Conservation (phyloP, 1,140 invertebrate genomes). For the Bursaphelenchus mucronatus region DNA sequence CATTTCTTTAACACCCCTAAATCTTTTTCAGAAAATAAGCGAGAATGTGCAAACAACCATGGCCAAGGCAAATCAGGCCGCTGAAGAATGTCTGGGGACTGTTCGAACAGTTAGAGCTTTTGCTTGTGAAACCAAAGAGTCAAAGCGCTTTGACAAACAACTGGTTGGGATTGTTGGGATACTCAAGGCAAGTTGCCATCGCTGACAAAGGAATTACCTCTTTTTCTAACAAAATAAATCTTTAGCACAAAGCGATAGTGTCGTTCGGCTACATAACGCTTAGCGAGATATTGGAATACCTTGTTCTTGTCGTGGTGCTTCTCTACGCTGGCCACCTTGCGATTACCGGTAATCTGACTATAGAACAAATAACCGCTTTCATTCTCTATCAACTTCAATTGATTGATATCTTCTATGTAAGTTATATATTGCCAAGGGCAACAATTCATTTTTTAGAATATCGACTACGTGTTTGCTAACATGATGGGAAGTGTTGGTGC, state of each 20-base stretch:
- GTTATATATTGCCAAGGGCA: neutral
- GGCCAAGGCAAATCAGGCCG: slow-evolving; percentile 61
- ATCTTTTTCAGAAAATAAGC: slow-evolving; percentile 42
- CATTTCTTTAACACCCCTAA: slow-evolving; percentile 15
- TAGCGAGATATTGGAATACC: slow-evolving; percentile 47
- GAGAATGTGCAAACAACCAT: slow-evolving; percentile 56
- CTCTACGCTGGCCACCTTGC: slow-evolving; percentile 60
- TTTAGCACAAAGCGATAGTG: slow-evolving; percentile 39
- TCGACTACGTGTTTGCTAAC: slow-evolving; percentile 60
- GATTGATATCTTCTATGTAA: slow-evolving; percentile 51
- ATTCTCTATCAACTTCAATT: slow-evolving; percentile 60
- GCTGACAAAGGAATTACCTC: neutral
- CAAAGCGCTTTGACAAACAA: slow-evolving; percentile 36
- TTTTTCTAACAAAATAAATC: neutral
- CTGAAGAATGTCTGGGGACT: slow-evolving; percentile 49
- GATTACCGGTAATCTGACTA: slow-evolving; percentile 32
- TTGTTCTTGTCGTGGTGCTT: slow-evolving; percentile 51
- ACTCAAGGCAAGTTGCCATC: slow-evolving; percentile 22
- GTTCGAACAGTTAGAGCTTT: slow-evolving; percentile 39
- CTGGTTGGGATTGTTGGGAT: slow-evolving; percentile 30
- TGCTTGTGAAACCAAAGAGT: slow-evolving; percentile 36
- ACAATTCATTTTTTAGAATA: slow-evolving; percentile 3
- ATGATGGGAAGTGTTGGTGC: slow-evolving; percentile 63
- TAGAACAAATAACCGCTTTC: slow-evolving; percentile 52
- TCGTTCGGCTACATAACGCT: slow-evolving; percentile 35